Conservation (phyloP, 2,113 vertebrate species). For the Scatophagus argus region DNA sequence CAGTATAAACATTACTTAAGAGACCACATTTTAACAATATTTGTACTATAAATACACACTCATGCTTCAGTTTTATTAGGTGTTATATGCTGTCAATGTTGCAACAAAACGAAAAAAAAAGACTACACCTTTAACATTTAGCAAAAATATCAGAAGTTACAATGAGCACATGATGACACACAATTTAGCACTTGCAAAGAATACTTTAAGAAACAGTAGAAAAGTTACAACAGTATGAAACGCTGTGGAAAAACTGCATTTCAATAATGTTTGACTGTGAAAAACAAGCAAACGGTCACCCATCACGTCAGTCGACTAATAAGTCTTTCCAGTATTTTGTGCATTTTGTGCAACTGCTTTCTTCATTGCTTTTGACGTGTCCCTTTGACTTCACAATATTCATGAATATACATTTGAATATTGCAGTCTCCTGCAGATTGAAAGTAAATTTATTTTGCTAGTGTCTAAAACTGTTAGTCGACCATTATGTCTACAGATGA, state of each 20-base stretch:
- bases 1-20: conserved; percentile 6
- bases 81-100: conserved; percentile 33
- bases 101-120: no score
- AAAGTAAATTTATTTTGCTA: conserved; percentile 21
- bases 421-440: conserved; percentile 24
- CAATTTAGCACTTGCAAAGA: conserved; percentile 61
- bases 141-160: conserved; percentile 46
- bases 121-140: conserved; percentile 34
- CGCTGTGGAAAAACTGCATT: conserved; percentile 42
- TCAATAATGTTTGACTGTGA: conserved; percentile 38
- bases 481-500: conserved; percentile 24
- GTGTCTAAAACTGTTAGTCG: conserved; percentile 27
- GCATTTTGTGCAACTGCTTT: neutral
- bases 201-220: conserved; percentile 76
- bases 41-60: conserved; percentile 18
- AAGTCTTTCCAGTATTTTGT: neutral
- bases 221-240: conserved; percentile 76
- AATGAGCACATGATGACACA: conserved; percentile 46
- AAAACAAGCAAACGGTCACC: conserved; percentile 50
- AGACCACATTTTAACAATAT: neutral
- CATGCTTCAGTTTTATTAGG: conserved; percentile 65
- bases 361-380: conserved; percentile 7
- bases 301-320: neutral
- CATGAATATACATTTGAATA: conserved; percentile 57
- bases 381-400: conserved; percentile 26